Percentiles rank a stretch among this genome's conserved stretches.
These are phyloP conservation scores for Octodonta nipae DNA, from an alignment of 2,888 invertebrate species.

Conservation along the genomic window DNA sequence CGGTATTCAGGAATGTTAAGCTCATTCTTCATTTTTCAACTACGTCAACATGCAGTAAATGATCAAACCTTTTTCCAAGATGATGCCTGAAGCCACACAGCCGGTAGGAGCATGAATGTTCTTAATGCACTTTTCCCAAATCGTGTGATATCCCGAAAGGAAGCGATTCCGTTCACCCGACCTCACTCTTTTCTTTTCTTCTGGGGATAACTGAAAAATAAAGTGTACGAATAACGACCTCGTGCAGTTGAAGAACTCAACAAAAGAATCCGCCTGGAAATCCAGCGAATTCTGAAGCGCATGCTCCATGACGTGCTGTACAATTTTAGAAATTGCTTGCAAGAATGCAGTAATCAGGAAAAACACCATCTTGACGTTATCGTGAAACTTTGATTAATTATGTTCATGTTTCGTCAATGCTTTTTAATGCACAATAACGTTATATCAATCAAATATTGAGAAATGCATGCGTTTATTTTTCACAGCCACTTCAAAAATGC, in stretches of 20 bases:
- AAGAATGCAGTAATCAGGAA: slow-evolving; percentile 3
- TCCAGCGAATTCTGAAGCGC: slow-evolving; percentile 7
- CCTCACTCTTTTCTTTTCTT: slow-evolving; percentile 2
- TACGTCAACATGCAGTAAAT: slow-evolving; percentile 2
- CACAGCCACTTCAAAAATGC: slow-evolving; percentile 4
- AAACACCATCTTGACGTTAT: neutral
- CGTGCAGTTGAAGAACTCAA: slow-evolving; percentile 9
- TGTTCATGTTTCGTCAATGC: slow-evolving; percentile 4
- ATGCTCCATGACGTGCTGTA: slow-evolving; percentile 4
- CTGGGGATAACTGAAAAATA: slow-evolving; percentile 5
- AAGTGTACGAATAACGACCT: slow-evolving; percentile 7
- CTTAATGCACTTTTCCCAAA: slow-evolving; percentile 2
- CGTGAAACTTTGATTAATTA: no score
- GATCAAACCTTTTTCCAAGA: slow-evolving; percentile 2
- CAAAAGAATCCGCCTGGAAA: slow-evolving; percentile 6
- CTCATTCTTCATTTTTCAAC: neutral
- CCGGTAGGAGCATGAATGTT: neutral
- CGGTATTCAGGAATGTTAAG: neutral
- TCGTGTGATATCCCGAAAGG: slow-evolving; percentile 3
- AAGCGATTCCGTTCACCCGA: slow-evolving; percentile 5
- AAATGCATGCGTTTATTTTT: slow-evolving; percentile 4
- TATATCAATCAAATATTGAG: slow-evolving; percentile 4
- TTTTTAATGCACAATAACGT: slow-evolving; percentile 5
- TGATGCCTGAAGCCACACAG: slow-evolving; percentile 2
- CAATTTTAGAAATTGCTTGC: slow-evolving; percentile 4